Base-by-base conservation (phyloP, 2,113 vertebrate species). In the Scortum barcoo region DNA sequence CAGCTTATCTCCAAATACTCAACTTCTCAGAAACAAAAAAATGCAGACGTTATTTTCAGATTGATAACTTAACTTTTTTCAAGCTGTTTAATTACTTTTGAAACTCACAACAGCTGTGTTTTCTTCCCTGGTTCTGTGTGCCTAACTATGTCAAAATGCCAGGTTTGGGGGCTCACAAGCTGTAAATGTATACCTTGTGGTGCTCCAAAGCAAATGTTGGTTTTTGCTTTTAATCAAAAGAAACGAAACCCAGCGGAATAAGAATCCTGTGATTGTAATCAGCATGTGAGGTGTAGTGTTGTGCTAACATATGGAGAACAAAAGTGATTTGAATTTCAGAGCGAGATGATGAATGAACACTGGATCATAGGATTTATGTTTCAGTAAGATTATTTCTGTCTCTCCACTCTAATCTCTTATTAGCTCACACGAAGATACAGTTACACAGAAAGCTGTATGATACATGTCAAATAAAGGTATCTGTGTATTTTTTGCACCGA, bases 341-440 rank as follows among this genome's bases (percentile, higher is more conserved):
- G 36, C n/a, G 67, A 83, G 56, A 70, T 60, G 24, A 67, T 61
- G 28, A 71, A 74, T 51, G 46, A 56, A 78, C 26, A 68, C 40
- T 22, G 24, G 33, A 78, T 78, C 19, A 61, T 57, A 17, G 54
- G 65, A 84, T 81, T 84, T 81, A 68, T 61, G 4, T 75, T 67
- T 76, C 71, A 68, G 24, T 65, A 74, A 44, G 5, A 26, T 69
- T 46, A 68, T 89, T 78, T 81, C 42, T 71, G 13, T 54, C 17
- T 24, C 22, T 60, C 56, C n/a, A n/a, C 10, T 54, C 19, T 80
- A 16, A 79, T 86, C 71, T 67, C 44, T 53, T 66, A 70, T 82
- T 69, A 38, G 54, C 71, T 74, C 58, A 50, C 36, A 74, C 17
- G 1, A 36, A 19, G 60, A 48, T 56, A 36, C 4, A 10, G 14